Evolutionary conservation across 2,797 vertebrate species (phyloP), one percentile per base, ranked within the genome.

Genomic region (Pseudotriccus pelzelni): DNA sequence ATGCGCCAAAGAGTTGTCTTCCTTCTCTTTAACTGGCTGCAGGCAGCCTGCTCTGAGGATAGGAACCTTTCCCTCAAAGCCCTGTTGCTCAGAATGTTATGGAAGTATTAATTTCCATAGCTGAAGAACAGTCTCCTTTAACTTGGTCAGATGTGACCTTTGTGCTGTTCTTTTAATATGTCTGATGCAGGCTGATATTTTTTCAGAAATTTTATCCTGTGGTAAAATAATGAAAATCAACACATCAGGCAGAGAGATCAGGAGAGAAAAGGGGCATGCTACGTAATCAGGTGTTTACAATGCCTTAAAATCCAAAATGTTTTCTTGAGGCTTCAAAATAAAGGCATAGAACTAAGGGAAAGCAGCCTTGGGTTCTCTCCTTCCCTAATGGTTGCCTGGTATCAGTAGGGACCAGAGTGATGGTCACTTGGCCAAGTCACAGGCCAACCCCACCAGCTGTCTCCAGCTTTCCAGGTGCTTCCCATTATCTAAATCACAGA

Each of bases 191-290:
- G 59, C 37, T 76, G 73, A 11, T 64, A 58, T 81, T 91, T 92
- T 92, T 85, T 49, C 72, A 86, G 59, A 87, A 93, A 89, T 74
- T 76, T 81, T 88, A 90, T 88, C 74, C 79, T 46, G 37, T 2
- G 1, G 41, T 79, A 90, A 86, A 74, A 91, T 69, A 78, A 89
- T 27, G 52, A 87, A 92, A 95, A 74, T 37, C 43, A 77, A 64
- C n/a, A 43, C 50, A 63, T 76, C 53, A 28, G 2, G 2, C 17
- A 69, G 69, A 86, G 84, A 69, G 67, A 90, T 75, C 28, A 50
- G 14, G 34, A 81, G 28, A 77, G 27, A 55, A 90, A 67, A 76
- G 22, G 14, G 17, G 24, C 10, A 46, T 67, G 63, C 15, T 32
- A 84, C 82, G 34, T 75, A 44, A 46, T 72, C 50, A 70, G 70